Evolutionary conservation across 2,797 vertebrate species (phyloP), one percentile per base, ranked within the genome.

Genomic region (Xiphophorus birchmanni): DNA sequence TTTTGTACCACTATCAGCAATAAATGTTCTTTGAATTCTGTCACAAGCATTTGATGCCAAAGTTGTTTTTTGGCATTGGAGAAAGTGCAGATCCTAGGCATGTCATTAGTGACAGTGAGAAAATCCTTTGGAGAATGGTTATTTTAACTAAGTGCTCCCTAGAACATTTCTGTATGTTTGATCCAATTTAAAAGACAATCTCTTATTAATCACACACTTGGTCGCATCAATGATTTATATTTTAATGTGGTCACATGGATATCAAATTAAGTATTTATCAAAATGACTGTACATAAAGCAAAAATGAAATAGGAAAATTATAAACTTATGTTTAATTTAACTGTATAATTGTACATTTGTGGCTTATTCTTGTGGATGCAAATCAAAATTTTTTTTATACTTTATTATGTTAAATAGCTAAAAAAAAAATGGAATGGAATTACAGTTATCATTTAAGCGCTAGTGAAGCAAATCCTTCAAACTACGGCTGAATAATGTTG

Each of bases 171-270:
- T 63, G 85, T 84, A 89, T 92, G 88, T 86, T 94, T 86, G 86
- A 88, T 87, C 85, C 90, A 92, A 92, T 94, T 93, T 89, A 85
- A 79, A 86, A 89, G 81, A 87, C 85, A 84, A 93, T 94, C 79
- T 91, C 88, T 94, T 95, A 94, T 94, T 94, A 94, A 95, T 94
- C 88, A 89, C 86, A 85, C 88, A 81, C 91, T 93, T 87, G 91
- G 87, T 80, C 74, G 58, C 86, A 91, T 95, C 87, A 93, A 94
- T 94, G 86, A 94, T 93, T 95, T 80, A 93, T 86, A 79, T 72
- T 73, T 86, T 73, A 92, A 88, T 91, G 84, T 50, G 75, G 83
- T 80, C 85, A 84, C 75, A 87, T 75, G 60, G 85, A 80, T 71
- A 11, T 44, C 40, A 40, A 40, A 69, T 42, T 26, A 69, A 44